phyloP scores from a whole-genome alignment of 2,797 vertebrate genomes.

The Florisuga fusca region DNA sequence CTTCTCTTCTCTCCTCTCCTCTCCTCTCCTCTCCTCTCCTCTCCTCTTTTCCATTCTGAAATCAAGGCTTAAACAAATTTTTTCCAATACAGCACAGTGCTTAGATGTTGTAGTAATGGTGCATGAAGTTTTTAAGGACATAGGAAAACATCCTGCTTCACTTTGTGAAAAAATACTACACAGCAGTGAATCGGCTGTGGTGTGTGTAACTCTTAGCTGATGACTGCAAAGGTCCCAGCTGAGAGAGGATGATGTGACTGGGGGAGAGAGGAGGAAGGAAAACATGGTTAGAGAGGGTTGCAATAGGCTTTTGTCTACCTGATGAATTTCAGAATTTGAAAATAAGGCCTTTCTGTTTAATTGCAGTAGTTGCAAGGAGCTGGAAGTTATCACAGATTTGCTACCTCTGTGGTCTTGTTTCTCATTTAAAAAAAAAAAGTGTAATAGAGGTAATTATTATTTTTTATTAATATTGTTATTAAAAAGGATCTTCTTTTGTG shows the following conservation, averaged over 20 bases:
- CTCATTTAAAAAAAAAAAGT: background rate
- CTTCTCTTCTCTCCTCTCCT: too few species aligned
- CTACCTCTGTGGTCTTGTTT: background rate
- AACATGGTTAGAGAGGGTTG: background rate
- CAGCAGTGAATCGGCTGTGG: background rate
- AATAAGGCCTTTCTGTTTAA: background rate
- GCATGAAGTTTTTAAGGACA: background rate
- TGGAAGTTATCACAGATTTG: background rate
- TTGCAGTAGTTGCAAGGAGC: background rate
- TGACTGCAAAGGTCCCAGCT: background rate
- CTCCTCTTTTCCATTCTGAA: background rate
- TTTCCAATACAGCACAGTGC: background rate
- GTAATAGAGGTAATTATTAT: background rate
- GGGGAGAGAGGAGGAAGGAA: background rate
- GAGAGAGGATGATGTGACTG: accelerated
- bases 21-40: background rate
- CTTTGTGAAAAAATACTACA: background rate
- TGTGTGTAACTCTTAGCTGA: background rate
- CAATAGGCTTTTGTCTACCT: background rate
- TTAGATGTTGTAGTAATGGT: background rate
- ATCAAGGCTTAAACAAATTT: background rate
- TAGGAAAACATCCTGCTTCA: background rate
- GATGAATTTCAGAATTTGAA: background rate
- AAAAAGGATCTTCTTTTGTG: background rate
- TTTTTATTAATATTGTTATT: background rate